Percentiles rank a stretch among this genome's conserved stretches.
phyloP scores from a whole-genome alignment of 2,797 vertebrate species.

The Coranthus polyacanthus region DNA sequence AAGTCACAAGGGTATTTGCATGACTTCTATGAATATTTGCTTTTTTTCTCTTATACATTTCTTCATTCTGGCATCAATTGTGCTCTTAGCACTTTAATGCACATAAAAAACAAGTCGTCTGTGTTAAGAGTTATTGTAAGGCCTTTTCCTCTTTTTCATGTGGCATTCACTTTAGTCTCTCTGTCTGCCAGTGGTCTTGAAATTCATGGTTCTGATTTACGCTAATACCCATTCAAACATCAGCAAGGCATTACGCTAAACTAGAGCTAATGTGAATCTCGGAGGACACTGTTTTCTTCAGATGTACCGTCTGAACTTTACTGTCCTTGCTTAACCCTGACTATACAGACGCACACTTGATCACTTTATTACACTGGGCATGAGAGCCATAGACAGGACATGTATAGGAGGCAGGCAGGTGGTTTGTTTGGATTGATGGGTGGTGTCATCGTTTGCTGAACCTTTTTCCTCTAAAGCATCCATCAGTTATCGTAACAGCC shows the following conservation, averaged over 20 bases:
- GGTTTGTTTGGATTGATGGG: not conserved
- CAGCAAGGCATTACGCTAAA: constrained; percentile 3
- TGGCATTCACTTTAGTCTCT: not conserved
- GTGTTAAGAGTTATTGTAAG: not conserved
- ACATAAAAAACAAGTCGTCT: not conserved
- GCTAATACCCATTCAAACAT: not conserved
- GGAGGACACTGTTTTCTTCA: not conserved
- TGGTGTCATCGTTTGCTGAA: not conserved
- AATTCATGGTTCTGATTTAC: not conserved
- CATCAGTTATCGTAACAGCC: not conserved
- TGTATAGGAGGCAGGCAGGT: not conserved
- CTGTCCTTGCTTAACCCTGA: constrained; percentile 1
- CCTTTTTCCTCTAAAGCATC: not conserved
- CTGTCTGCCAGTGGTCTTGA: not conserved
- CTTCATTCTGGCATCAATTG: not conserved
- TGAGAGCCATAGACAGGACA: not conserved
- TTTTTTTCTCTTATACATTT: not conserved
- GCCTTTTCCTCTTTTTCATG: not conserved
- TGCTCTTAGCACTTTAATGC: not conserved
- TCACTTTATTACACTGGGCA: not conserved
- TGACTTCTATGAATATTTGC: not conserved
- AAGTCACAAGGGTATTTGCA: constrained; percentile 15
- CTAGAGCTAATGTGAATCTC: not conserved
- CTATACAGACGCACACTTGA: not conserved
- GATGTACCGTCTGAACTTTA: not conserved